Conservation (phyloP, 2,888 invertebrate species). For the Papilio demoleus region DNA sequence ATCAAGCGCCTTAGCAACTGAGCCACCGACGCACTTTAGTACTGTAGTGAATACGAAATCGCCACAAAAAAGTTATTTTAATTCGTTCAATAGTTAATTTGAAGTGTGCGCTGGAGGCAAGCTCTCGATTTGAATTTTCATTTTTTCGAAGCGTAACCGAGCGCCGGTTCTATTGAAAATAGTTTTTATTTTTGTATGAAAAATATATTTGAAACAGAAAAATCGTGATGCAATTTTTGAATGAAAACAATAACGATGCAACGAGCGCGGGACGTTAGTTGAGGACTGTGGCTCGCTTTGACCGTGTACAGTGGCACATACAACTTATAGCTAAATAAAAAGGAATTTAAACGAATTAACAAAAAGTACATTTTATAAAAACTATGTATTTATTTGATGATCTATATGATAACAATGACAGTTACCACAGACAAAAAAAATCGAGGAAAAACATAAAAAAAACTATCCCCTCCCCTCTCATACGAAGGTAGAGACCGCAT, state of each 20-base stretch:
- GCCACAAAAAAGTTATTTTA: not conserved
- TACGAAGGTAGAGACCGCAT: no score
- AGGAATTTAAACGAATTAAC: not conserved
- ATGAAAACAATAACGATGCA: constrained; percentile 19
- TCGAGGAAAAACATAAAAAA: no score
- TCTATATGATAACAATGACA: no score
- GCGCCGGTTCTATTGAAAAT: constrained; percentile 8
- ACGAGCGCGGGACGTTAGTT: not conserved
- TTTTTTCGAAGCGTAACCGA: not conserved
- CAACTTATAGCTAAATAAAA: not conserved
- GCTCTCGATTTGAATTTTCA: constrained; percentile 6
- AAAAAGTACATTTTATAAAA: not conserved
- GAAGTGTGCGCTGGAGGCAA: not conserved
- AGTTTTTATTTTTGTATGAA: constrained; percentile 17
- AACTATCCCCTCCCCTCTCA: no score
- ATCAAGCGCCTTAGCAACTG: no score
- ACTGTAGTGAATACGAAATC: no score
- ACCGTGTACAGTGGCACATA: not conserved
- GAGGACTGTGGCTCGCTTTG: constrained; percentile 1
- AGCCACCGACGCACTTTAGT: no score
- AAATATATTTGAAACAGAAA: constrained; percentile 20
- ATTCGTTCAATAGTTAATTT: not conserved
- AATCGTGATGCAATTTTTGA: constrained; percentile 11
- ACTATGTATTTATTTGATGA: no score
- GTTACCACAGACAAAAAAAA: no score